Evolutionary conservation across 2,888 invertebrate species (phyloP).

Genomic region (Minunthozetes semirufus): DNA sequence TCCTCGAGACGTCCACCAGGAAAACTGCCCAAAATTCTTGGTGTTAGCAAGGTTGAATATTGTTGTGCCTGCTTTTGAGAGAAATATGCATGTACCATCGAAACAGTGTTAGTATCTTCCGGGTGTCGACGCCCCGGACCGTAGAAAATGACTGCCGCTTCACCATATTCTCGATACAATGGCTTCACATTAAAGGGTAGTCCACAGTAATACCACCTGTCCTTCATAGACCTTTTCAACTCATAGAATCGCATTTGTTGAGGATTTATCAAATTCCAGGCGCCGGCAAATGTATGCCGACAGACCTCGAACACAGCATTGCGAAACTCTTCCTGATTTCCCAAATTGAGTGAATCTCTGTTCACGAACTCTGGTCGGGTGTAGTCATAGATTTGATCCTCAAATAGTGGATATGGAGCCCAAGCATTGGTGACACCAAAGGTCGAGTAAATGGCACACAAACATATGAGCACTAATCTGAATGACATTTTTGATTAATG

Average conservation of each 20-base stretch:
- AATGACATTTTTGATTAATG: neutral
- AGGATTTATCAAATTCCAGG: neutral
- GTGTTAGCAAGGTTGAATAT: neutral
- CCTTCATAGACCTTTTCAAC: neutral
- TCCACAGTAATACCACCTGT: slow-evolving; percentile 4
- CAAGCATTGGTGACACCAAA: neutral
- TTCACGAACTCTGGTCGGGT: neutral
- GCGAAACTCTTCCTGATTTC: slow-evolving; percentile 1
- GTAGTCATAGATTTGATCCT: neutral
- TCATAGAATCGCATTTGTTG: neutral
- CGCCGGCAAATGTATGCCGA: slow-evolving; percentile 11
- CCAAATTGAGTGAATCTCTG: neutral
- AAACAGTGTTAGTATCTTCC: neutral
- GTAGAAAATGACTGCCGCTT: neutral
- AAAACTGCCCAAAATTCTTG: neutral
- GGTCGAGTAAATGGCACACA: neutral
- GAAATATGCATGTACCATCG: neutral
- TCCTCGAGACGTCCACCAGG: slow-evolving; percentile 6
- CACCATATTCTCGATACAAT: slow-evolving; percentile 5
- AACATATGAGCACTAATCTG: neutral
- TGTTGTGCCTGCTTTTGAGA: neutral
- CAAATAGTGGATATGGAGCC: neutral
- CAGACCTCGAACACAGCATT: neutral
- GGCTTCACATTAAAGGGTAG: slow-evolving; percentile 3
- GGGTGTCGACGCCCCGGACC: neutral